Base-by-base conservation (phyloP, 2,113 vertebrate genomes). In the Pterocles burchelli region DNA sequence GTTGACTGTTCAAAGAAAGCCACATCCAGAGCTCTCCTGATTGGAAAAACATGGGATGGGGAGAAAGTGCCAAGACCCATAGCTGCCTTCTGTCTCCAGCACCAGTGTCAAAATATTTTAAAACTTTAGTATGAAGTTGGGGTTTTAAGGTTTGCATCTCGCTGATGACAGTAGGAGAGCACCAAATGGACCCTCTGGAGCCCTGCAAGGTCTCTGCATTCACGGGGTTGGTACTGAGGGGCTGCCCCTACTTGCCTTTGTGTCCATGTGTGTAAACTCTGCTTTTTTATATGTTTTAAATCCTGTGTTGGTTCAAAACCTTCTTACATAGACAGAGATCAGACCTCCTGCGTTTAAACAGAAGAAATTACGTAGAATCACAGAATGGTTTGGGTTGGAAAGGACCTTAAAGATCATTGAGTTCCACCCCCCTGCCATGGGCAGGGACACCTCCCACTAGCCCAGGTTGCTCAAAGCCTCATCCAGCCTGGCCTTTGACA, bases 141-240 rank as follows among this genome's bases (percentile, higher is more conserved):
- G 6, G 24, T 2, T 66, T 88, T 70, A 22, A 31, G 46, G 28
- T 55, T 76, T 93, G 68, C 43, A 6, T 59, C 63, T 88, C 46
- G 3, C 34, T 36, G 54, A 5, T 59, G 67, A 22, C 24, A 34
- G n/a, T 3, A n/a, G 81, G 74, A 65, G 46, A 82, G 36, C 80
- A 87, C 9, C 11, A 21, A 22, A 25, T 4, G 36, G 74, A 49
- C 1, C 48, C 49, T 31, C 10, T 38, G 9, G 45, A 49, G 61
- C 19, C 11, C 28, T 7, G 7, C 17, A 11, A 41, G 7, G 34
- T 76, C 0, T 1, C 34, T 26, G 19, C 17, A n/a, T 18, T n/a
- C 0, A 2, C 0, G 7, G 31, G n/a, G 28, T 4, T 62, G 59
- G n/a, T 0, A 0, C 73, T 1, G 2, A 49, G 70, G 75, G 73